Conservation (phyloP, 2,113 vertebrate genomes). For the Anthoscopus minutus region DNA sequence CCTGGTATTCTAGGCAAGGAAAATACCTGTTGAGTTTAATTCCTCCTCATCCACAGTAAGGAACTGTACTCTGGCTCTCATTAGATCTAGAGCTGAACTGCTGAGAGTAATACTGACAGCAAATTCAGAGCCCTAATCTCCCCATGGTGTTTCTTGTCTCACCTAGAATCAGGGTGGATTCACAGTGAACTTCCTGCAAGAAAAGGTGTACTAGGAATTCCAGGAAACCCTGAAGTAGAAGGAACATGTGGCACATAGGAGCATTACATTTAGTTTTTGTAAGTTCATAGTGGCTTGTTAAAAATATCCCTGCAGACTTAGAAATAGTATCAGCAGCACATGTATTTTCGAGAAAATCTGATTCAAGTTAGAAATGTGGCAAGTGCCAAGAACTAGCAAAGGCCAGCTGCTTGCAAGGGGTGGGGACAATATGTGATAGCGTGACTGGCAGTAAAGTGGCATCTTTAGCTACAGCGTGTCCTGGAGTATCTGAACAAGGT, state of each 20-base stretch:
- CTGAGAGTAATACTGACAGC: not conserved
- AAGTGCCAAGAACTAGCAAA: not conserved
- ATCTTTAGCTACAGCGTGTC: not conserved
- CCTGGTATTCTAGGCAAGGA: not conserved
- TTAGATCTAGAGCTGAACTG: not conserved
- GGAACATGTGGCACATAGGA: not conserved
- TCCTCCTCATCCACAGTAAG: not conserved
- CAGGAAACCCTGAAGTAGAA: not conserved
- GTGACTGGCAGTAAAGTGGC: not conserved
- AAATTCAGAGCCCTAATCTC: not conserved
- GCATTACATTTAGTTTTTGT: not conserved
- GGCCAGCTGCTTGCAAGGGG: not conserved
- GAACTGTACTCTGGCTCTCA: not conserved
- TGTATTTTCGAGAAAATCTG: not conserved
- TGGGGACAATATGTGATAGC: not conserved
- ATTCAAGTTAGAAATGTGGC: not conserved
- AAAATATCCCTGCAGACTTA: not conserved
- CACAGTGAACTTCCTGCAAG: not conserved
- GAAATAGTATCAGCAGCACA: not conserved
- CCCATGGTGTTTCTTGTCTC: not conserved
- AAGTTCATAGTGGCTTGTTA: not conserved
- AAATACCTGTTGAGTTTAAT: not conserved
- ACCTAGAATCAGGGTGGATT: not conserved
- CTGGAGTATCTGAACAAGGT: not conserved
- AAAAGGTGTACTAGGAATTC: not conserved